Percentiles rank a stretch among this genome's conserved stretches.
These are phyloP conservation scores for Seriola quinqueradiata DNA, from an alignment of 2,113 vertebrate genomes.

Conservation along the genomic window DNA sequence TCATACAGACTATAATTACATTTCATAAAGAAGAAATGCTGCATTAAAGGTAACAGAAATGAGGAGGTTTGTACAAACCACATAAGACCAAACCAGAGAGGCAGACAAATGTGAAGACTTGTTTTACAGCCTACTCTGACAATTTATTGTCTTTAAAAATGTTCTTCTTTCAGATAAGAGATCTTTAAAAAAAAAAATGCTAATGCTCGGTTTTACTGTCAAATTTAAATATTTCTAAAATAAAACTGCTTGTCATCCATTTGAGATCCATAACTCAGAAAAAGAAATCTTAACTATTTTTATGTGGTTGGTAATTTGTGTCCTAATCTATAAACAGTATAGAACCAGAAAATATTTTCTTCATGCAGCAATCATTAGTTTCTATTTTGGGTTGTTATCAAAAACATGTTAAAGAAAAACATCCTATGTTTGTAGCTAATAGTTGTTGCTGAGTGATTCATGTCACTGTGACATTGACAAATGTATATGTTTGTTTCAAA, in stretches of 20 bases:
- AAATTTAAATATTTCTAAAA: neutral
- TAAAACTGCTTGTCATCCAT: neutral
- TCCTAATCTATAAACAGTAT: neutral
- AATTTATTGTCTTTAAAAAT: neutral
- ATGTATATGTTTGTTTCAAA: neutral
- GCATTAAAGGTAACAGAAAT: neutral
- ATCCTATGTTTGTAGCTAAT: neutral
- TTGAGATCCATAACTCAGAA: neutral
- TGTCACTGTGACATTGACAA: slow-evolving; percentile 2
- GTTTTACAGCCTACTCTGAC: neutral
- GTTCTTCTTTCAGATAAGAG: neutral
- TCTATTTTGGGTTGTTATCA: neutral
- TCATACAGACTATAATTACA: too few relatives aligned
- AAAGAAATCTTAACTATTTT: neutral
- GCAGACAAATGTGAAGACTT: neutral
- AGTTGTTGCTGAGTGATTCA: neutral
- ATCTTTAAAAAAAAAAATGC: neutral
- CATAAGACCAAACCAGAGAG: neutral
- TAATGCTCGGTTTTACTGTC: neutral
- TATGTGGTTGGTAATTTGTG: neutral
- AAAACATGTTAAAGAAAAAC: neutral
- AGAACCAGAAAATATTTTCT: neutral
- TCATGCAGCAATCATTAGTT: neutral
- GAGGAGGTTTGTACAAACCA: neutral
- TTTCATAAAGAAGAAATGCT: too few relatives aligned